These are phyloP conservation scores for Jaculus jaculus DNA, from an alignment of 2,113 vertebrate genomes.

Conservation along the genomic window DNA sequence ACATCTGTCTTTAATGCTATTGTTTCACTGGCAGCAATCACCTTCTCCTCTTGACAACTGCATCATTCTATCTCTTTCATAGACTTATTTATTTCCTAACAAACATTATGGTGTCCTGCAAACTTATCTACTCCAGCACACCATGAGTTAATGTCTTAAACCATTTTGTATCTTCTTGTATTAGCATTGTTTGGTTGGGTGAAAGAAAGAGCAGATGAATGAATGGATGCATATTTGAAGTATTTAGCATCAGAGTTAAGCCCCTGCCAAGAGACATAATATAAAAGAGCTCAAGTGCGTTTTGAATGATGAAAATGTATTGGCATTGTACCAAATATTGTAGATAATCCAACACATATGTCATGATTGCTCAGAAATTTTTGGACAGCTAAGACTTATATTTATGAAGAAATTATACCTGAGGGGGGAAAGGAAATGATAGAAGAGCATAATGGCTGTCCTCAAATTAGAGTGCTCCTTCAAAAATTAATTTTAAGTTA, in stretches of 20 bases:
- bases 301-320: not conserved
- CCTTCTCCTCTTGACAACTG: not conserved
- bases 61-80: not conserved
- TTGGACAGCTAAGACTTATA: not conserved
- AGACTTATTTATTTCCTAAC: not conserved
- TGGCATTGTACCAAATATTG: not conserved
- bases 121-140: not conserved
- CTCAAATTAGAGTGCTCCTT: slow-evolving; percentile 14
- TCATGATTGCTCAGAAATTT: not conserved
- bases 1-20: not conserved
- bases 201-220: not conserved
- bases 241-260: slow-evolving; percentile 6
- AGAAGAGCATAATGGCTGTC: not conserved
- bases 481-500: slow-evolving; percentile 39
- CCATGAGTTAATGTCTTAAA: not conserved
- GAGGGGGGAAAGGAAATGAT: not conserved
- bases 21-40: slow-evolving; percentile 3
- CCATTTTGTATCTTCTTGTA: not conserved
- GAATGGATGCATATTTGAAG: not conserved
- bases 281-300: slow-evolving; percentile 21
- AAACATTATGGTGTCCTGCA: not conserved
- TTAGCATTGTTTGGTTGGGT: not conserved
- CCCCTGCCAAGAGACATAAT: not conserved
- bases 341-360: not conserved
- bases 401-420: slow-evolving; percentile 41